Base-by-base conservation (phyloP, 2,113 vertebrate species). In the Vicugna pacos region DNA sequence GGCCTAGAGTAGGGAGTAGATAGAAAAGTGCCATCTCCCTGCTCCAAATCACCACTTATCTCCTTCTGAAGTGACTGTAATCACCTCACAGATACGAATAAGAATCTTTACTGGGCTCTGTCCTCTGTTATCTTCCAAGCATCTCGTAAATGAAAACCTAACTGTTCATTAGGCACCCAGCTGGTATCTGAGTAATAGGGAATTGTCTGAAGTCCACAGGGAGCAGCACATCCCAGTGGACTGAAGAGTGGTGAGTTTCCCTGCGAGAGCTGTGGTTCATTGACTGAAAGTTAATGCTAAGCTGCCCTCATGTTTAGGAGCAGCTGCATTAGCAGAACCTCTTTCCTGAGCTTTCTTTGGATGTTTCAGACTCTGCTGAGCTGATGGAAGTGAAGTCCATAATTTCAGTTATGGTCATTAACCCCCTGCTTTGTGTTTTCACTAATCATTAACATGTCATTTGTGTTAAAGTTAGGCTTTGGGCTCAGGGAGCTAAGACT, bases 361-460 rank as follows among this genome's bases (percentile, higher is more conserved):
- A 79, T 91, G 89, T 84, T 97, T 97, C 96, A 94, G 97, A 96
- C 91, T 97, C 98, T 95, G 98, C 98, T 98, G 98, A 95, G 98
- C 88, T 97, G 96, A 97, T 98, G 97, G 88, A 98, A 98, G 98
- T 98, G 94, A 94, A 97, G 92, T 94, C 97, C 96, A 97, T 98
- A 98, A 98, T 96, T 97, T 98, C 97, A 98, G 96, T 96, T 95
- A 92, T 94, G 96, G 91, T 94, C 97, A 96, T 98, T 98, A 98
- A 60, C 94, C 97, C 65, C 75, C 96, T 93, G 97, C 96, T 98
- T 98, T 98, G 98, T 98, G 95, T 96, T 98, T 97, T 97, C 92
- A 95, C 81, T 96, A 94, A 97, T 96, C 95, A 98, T 98, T 98
- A 98, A 95, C 94, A 97, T 98, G 97, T 97, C 93, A 95, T 95